Percentiles rank a stretch among this genome's conserved stretches.
These are phyloP conservation scores for Portunus trituberculatus DNA, from an alignment of 1,140 invertebrate species.

Conservation along the genomic window DNA sequence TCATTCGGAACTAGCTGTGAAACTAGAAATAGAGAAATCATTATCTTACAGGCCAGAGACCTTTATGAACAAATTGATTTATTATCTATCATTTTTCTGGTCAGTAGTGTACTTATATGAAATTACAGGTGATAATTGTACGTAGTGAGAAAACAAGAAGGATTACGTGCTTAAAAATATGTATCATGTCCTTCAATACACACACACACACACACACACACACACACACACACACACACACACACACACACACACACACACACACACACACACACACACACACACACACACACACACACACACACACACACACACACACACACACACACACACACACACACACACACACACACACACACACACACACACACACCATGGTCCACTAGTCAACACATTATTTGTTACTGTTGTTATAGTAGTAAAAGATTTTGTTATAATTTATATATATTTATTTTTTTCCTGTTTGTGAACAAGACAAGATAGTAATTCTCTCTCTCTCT, in stretches of 20 bases:
- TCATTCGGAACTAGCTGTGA: too few species aligned
- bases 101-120: too few species aligned
- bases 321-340: background rate
- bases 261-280: background rate
- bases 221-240: background rate
- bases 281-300: background rate
- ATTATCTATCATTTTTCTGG: too few species aligned
- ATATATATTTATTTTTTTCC: background rate
- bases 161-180: too few species aligned
- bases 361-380: background rate
- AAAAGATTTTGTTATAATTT: background rate
- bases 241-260: background rate
- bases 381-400: background rate
- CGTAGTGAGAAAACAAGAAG: too few species aligned
- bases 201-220: background rate
- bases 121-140: too few species aligned
- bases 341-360: background rate
- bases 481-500: conserved; percentile 25
- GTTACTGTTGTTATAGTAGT: background rate
- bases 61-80: too few species aligned
- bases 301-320: background rate
- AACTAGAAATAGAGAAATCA: too few species aligned
- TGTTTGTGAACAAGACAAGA: background rate
- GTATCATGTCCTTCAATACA: too few species aligned
- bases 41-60: too few species aligned